These are phyloP conservation scores for Caenorhabditis sp. DNA, from an alignment of 2,888 invertebrate genomes.

Conservation along the genomic window DNA sequence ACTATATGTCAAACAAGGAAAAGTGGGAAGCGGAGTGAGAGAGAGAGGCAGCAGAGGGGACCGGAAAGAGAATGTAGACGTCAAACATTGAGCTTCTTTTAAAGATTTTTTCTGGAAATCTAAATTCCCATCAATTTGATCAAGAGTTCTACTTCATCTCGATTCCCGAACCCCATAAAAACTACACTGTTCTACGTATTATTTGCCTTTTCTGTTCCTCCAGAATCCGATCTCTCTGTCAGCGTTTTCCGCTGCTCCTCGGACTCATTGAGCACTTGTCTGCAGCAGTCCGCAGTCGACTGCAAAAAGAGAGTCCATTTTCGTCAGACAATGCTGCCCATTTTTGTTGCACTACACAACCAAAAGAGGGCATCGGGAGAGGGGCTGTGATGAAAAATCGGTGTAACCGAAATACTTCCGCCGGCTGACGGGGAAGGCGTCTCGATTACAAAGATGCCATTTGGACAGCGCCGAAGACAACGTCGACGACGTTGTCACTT, in stretches of 20 bases:
- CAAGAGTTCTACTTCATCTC: too few species aligned
- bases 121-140: too few species aligned
- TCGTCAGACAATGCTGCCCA: slow-evolving; percentile 45
- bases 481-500: slow-evolving; percentile 43
- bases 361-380: slow-evolving; percentile 36
- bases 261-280: slow-evolving; percentile 14
- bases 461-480: slow-evolving; percentile 42
- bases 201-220: slow-evolving; percentile 4
- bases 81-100: too few species aligned
- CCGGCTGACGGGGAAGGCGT: slow-evolving; percentile 20
- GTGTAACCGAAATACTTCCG: slow-evolving; percentile 64
- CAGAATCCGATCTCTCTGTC: slow-evolving; percentile 15
- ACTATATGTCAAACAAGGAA: slow-evolving; percentile 11
- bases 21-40: not conserved
- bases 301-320: slow-evolving; percentile 34
- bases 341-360: slow-evolving; percentile 38
- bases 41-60: not conserved
- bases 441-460: slow-evolving; percentile 62
- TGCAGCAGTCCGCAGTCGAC: slow-evolving; percentile 21
- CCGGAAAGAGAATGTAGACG: too few species aligned
- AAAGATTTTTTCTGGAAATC: too few species aligned
- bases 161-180: too few species aligned
- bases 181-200: not conserved
- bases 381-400: slow-evolving; percentile 56
- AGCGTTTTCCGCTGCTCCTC: too few species aligned